Percentiles rank a stretch among this genome's conserved stretches.
phyloP scores from a whole-genome alignment of 2,888 invertebrate species.

The Pseudococcus jackbeardsleyi region DNA sequence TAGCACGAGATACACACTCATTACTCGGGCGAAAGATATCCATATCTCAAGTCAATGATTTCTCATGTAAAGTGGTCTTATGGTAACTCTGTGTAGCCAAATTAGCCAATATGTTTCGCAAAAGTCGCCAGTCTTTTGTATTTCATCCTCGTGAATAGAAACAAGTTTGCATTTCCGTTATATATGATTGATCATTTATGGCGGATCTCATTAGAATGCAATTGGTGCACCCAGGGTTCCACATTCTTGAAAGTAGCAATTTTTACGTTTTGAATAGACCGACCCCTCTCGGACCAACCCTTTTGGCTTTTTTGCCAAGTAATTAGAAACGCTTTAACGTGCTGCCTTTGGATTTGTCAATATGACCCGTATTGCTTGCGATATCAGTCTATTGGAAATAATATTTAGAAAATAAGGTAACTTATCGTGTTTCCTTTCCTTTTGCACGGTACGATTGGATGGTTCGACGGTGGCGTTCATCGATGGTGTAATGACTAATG shows the following conservation, averaged over 20 bases:
- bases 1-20: not conserved
- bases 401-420: constrained; percentile 26
- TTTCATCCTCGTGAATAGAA: not conserved
- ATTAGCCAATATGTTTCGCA: not conserved
- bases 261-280: constrained; percentile 17
- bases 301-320: not conserved
- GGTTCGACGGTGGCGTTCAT: constrained; percentile 29
- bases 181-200: constrained; percentile 23
- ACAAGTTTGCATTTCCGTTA: constrained; percentile 31
- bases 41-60: not conserved
- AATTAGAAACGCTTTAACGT: constrained; percentile 43
- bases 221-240: constrained; percentile 16
- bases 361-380: not conserved
- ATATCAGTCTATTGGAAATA: constrained; percentile 14
- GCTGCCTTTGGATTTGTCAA: not conserved
- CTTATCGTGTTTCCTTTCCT: not conserved
- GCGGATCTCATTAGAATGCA: constrained; percentile 27
- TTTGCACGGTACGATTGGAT: not conserved
- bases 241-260: constrained; percentile 34
- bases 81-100: not conserved
- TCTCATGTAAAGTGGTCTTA: not conserved
- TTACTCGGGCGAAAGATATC: constrained; percentile 21
- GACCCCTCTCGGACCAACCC: not conserved
- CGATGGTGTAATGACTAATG: constrained; percentile 51
- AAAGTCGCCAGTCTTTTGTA: constrained; percentile 26